Base-by-base conservation (phyloP, 2,888 invertebrate genomes). In the Plemyria rubiginata region DNA sequence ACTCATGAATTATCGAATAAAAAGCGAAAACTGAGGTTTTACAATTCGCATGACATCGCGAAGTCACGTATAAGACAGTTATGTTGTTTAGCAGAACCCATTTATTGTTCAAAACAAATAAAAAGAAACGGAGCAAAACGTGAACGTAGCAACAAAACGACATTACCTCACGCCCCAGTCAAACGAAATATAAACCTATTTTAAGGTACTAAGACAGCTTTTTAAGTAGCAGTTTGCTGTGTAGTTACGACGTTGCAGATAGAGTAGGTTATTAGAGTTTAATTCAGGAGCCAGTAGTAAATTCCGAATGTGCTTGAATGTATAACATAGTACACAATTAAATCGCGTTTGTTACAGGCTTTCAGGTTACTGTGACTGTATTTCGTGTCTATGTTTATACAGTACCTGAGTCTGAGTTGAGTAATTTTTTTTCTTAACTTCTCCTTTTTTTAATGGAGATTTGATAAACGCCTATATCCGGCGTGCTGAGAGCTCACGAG, bases 81-180 rank as follows among this genome's bases (percentile, higher is more conserved):
- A 75, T 80, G 81, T 84, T 80, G 76, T 80, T 79, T 84, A 82
- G 75, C 80, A 77, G 76, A 84, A 85, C 79, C 80, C 82, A 86
- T 90, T 90, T 89, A 90, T 90, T 88, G 85, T 87, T 83, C 84
- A 79, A 80, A 82, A 83, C 81, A 84, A 85, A 85, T 87, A 88
- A 88, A 90, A 90, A 86, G 85, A 84, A 84, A 78, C 81, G 62
- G 69, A 78, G 76, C 76, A 77, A 82, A 82, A 74, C 76, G 73
- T 80, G 69, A 73, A 71, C 50, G 70, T 70, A 68, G 55, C 60
- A 70, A 66, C 68, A 72, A 72, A 81, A 78, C 66, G 75, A 67
- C 74, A 67, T 72, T 68, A 74, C 67, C 74, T 59, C 40, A 16
- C 36, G 29, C 53, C 13, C 8, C 4, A n/a, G 16, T 11, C 67